Conservation (phyloP, 2,113 vertebrate species). For the Eira barbara region DNA sequence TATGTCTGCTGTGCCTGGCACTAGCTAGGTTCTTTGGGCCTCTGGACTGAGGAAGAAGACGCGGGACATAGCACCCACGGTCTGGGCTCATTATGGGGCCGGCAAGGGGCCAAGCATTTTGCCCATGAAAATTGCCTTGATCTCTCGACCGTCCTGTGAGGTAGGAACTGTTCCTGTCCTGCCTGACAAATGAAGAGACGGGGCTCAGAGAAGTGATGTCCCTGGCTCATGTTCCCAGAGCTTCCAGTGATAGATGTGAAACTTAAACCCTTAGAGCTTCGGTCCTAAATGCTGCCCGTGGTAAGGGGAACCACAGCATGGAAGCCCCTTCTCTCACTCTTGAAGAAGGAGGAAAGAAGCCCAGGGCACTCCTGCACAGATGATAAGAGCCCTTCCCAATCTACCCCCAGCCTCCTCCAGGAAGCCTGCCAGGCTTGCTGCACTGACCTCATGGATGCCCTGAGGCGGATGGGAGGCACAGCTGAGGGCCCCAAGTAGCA, state of each 20-base stretch:
- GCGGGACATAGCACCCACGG: fast-evolving
- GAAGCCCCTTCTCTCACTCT: background rate
- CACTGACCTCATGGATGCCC: fast-evolving
- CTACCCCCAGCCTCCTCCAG: background rate
- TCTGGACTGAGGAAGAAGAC: background rate
- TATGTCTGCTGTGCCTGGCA: background rate
- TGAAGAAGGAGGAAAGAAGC: background rate
- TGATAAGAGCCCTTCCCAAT: fast-evolving
- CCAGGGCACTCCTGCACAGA: background rate
- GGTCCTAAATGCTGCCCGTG: background rate
- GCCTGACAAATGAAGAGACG: background rate
- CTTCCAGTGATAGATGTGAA: background rate
- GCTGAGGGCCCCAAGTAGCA: background rate
- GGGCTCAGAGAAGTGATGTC: background rate
- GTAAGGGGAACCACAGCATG: background rate
- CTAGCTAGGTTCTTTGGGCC: background rate
- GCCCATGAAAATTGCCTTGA: background rate
- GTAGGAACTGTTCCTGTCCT: background rate
- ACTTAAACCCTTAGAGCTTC: too few relatives aligned
- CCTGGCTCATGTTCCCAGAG: background rate
- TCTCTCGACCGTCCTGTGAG: background rate
- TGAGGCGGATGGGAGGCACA: background rate
- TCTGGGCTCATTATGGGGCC: background rate
- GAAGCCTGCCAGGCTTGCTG: background rate
- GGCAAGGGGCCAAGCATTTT: background rate